Base-by-base conservation (phyloP, 2,888 invertebrate species). In the Drosophila parthenogenetica region DNA sequence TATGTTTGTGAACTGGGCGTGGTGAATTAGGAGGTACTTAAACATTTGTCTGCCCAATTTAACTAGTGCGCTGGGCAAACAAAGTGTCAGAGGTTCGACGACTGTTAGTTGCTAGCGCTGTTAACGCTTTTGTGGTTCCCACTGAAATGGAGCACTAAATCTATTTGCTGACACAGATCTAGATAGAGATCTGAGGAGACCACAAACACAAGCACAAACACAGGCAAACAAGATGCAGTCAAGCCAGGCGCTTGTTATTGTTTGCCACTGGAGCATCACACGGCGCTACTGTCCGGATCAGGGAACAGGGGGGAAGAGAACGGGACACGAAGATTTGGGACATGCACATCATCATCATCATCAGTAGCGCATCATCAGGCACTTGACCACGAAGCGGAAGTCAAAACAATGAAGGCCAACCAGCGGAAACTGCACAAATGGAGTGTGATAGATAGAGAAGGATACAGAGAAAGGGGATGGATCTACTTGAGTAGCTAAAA, bases 1-100 rank as follows among this genome's bases (percentile, higher is more conserved):
- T 37, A 35, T 57, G 8, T 19, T 16, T 22, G 48, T 2, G 8
- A 14, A 25, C 22, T 16, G 17, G 39, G 32, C 0, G 13, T 11
- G 11, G 13, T 35, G 19, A 32, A 29, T 8, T 29, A 29, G 50
- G 43, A 22, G 40, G 70, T 63, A 65, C 65, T 60, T 77, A 72
- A 77, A 77, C 83, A 80, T 81, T 81, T 86, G 81, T 83, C 74
- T 63, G 84, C 69, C 72, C 77, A 77, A 86, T 86, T 82, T 72
- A 83, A 80, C 81, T 69, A 58, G 63, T 54, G 62, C 68, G 81
- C 69, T 53, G 64, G 46, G 63, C 60, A 79, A 87, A 81, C 65
- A 81, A 73, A 73, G 51, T 65, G 59, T 14, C 68, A 61, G 62
- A 42, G 51, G 53, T 60, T 59, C 69, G 63, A 55, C 55, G 69